Base-by-base conservation (phyloP, 2,113 vertebrate genomes). In the Tachysurus vachellii region DNA sequence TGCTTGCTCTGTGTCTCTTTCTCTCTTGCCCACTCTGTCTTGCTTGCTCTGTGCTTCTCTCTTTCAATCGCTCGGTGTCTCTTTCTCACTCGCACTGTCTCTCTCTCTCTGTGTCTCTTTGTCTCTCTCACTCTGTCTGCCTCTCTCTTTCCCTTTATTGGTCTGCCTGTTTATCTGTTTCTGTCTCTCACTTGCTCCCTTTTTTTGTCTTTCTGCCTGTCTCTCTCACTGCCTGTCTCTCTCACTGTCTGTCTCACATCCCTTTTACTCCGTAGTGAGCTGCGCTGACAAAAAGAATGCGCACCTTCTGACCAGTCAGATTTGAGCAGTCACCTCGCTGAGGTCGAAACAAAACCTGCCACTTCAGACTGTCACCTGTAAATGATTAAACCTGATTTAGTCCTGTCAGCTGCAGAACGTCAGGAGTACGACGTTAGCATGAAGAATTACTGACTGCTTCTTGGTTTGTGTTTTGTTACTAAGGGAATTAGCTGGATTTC, bases 121-220 rank as follows among this genome's bases (percentile, higher is more conserved):
- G 31, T 44, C 16, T 71, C 70, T 8, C 17, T 8, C 70, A 9
- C 36, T 21, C 70, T 1, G 16, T 42, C 14, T 9, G 14, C 42
- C 70, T 2, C 8, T 71, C 71, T 47, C 42, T 50, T 1, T 21
- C 36, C 11, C 31, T 44, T 1, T 19, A 0, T 31, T 4, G 0
- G 12, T 70, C 28, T 31, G 0, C 4, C 66, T 42, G 14, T 70
- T 31, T 70, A 5, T 36, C 31, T 19, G 14, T 19, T 28, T 70
- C 66, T 36, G 0, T 1, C 66, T 36, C 5, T 36, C 4, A 36
- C 28, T 17, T 7, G 1, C n/a, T 0, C 26, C 0, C 13, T 36
- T 12, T 17, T 1, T 0, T 28, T 70, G 13, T 14, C 13, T 68
- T 2, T 23, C 5, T 6, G 21, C 2, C 23, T 62, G 2, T 26